A percentile compares a stretch with the other conserved stretches of the same genome.
These are phyloP conservation scores for Parapristionchus giblindavisi DNA, from an alignment of 2,888 invertebrate species.

Conservation along the genomic window DNA sequence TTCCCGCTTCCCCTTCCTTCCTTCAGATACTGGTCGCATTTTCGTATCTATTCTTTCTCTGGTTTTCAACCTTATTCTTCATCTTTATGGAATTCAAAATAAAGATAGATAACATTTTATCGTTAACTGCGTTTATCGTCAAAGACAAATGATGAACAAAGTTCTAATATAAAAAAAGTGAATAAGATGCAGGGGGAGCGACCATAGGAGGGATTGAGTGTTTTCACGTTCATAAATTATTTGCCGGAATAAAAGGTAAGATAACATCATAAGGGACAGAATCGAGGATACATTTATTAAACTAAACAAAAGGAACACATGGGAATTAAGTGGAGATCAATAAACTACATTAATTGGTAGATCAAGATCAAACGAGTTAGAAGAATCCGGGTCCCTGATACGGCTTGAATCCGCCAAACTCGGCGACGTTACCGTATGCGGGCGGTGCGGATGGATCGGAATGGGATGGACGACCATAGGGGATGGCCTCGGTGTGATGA, in stretches of 20 bases:
- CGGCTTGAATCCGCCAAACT: constrained; percentile 29
- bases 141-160: background rate
- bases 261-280: background rate
- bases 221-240: background rate
- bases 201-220: background rate
- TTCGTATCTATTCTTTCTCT: no score
- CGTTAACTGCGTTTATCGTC: no score
- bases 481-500: constrained; percentile 20
- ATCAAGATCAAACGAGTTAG: background rate
- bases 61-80: no score
- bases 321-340: no score
- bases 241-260: background rate
- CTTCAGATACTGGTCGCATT: no score
- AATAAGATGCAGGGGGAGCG: background rate
- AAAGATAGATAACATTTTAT: no score
- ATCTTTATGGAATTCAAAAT: no score
- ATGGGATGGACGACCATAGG: constrained; percentile 18
- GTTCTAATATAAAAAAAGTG: background rate
- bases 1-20: no score
- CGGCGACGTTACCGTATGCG: constrained; percentile 17
- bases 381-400: constrained; percentile 37
- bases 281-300: no score
- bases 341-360: background rate
- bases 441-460: constrained; percentile 4
- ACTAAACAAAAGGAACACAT: no score